Base-by-base conservation (phyloP, 2,113 vertebrate genomes). In the Pycnonotus jocosus region DNA sequence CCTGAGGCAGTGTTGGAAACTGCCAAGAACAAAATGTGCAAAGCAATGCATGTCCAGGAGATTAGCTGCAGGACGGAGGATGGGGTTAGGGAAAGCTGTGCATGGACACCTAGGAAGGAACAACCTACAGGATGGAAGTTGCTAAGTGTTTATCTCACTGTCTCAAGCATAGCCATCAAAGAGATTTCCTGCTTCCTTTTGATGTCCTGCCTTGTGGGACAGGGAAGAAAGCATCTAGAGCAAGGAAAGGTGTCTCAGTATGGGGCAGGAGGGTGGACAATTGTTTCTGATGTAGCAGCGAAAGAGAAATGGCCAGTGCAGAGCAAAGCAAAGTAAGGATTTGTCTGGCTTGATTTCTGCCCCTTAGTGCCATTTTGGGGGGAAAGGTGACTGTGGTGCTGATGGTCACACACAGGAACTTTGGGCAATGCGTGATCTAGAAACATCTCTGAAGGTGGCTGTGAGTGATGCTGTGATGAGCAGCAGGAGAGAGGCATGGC, bases 1-100 rank as follows among this genome's bases (percentile, higher is more conserved):
- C 81, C 92, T 40, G 76, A 95, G 76, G 72, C 88, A 86, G 47
- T 5, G 5, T 62, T 91, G 62, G 79, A 95, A 94, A 90, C 65
- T 60, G 92, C 90, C 86, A 74, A 88, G 94, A 94, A 93, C 92
- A 94, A 83, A 96, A 93, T 74, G 81, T 96, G 80, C 90, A 78
- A 71, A 94, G 92, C 33, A 35, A 81, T 30, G 35, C 11, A 12
- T 40, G 76, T 86, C 68, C 65, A 69, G 70, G 44, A 89, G 74
- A 88, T 86, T 27, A 90, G 76, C 72, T 83, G 80, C 40, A 30
- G n/a, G 68, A 78, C 4, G 11, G 92, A 88, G 64, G 42, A 95
- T 13, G 2, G 50, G 5, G 16, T 53, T 60, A 44, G 47, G 86
- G 64, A 78, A 83, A 45, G 56, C 48, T 70, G 31, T 8, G 30